Percentiles rank a stretch among this genome's conserved stretches.
These are phyloP conservation scores for Limulus polyphemus DNA, from an alignment of 2,888 invertebrate species.

Conservation along the genomic window DNA sequence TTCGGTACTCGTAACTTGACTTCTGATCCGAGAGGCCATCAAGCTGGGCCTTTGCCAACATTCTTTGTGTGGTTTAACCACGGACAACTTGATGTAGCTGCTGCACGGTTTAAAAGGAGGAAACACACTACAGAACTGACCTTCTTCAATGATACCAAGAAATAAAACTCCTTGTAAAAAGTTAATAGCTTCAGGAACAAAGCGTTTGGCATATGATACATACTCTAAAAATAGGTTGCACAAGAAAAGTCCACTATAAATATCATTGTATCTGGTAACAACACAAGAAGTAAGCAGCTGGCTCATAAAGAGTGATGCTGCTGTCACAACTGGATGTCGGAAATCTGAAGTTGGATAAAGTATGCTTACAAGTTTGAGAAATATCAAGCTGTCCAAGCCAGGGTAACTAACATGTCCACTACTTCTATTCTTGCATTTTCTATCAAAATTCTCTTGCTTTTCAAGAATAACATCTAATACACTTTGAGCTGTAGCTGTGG, in stretches of 20 bases:
- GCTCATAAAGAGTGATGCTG: slow-evolving; percentile 64
- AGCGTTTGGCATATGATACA: slow-evolving; percentile 61
- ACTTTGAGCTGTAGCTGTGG: slow-evolving; percentile 1
- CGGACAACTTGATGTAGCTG: slow-evolving; percentile 42
- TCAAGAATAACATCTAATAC: slow-evolving; percentile 4
- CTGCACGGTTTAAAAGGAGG: slow-evolving; percentile 36
- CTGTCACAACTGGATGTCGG: slow-evolving; percentile 74
- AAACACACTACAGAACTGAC: no score
- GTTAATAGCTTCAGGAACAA: slow-evolving; percentile 64
- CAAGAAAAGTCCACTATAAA: slow-evolving; percentile 64
- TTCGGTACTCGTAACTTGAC: background rate
- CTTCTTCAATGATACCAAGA: slow-evolving; percentile 5
- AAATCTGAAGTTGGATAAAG: slow-evolving; percentile 84
- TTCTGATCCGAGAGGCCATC: background rate
- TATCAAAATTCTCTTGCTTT: slow-evolving; percentile 12
- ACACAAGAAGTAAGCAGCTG: slow-evolving; percentile 53
- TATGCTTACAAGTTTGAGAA: slow-evolving; percentile 65
- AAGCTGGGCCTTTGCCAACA: background rate
- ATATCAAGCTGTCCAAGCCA: slow-evolving; percentile 43
- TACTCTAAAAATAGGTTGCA: slow-evolving; percentile 63
- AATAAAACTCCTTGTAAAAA: slow-evolving; percentile 63
- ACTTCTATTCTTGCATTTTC: slow-evolving; percentile 4
- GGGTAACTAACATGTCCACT: slow-evolving; percentile 3
- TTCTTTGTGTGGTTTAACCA: background rate
- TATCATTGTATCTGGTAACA: slow-evolving; percentile 51